Percentiles rank a stretch among this genome's conserved stretches.
Conservation (phyloP, 2,113 vertebrate genomes). For the Phaetusa simplex region DNA sequence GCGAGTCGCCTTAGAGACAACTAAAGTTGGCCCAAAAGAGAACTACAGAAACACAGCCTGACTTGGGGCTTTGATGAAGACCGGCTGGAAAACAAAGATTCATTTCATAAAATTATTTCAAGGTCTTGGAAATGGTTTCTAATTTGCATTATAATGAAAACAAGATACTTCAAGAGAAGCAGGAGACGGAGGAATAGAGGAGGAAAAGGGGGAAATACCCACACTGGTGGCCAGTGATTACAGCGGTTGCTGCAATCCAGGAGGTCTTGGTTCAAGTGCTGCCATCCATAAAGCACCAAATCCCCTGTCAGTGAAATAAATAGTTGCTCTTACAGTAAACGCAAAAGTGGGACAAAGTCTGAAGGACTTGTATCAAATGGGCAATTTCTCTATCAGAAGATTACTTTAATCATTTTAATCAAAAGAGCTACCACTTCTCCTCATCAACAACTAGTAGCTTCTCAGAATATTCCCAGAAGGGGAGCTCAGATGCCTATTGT, state of each 20-base stretch:
- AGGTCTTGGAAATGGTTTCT: neutral
- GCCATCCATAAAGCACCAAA: neutral
- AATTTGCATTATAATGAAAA: slow-evolving; percentile 2
- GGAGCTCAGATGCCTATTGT: neutral
- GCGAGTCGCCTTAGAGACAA: neutral
- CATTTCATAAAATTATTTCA: neutral
- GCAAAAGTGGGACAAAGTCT: neutral
- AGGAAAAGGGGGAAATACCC: neutral
- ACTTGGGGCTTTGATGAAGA: neutral
- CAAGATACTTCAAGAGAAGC: neutral
- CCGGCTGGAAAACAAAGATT: neutral
- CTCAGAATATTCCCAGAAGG: neutral
- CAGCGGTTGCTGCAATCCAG: neutral
- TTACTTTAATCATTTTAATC: slow-evolving; percentile 11
- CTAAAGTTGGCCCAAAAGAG: neutral
- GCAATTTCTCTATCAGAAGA: neutral
- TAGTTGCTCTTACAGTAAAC: neutral
- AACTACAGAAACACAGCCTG: neutral
- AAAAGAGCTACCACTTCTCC: neutral
- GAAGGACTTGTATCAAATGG: neutral
- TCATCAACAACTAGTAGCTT: neutral
- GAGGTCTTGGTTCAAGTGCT: neutral
- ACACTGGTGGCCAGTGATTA: neutral
- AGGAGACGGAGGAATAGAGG: neutral
- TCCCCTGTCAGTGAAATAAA: neutral